A percentile compares a stretch with the other conserved stretches of the same genome.
Evolutionary conservation across 2,888 invertebrate species (phyloP).

Genomic region (Melanargia galathea): DNA sequence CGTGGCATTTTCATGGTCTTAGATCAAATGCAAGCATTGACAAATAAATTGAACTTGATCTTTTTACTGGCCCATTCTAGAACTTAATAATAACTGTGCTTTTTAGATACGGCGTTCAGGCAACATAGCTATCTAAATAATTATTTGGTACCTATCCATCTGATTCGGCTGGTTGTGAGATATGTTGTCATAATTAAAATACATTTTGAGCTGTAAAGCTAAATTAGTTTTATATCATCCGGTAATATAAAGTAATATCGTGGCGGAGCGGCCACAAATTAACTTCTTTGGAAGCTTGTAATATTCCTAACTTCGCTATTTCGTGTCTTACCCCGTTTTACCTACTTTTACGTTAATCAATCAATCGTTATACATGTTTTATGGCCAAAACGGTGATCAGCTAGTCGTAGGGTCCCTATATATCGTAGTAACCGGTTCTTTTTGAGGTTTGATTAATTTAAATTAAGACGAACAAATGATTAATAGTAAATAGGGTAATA

Average conservation of each 20-base stretch:
- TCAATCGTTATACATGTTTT: too few relatives aligned
- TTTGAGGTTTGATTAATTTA: too few relatives aligned
- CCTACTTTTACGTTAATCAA: too few relatives aligned
- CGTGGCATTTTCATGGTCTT: too few relatives aligned
- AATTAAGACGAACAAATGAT: too few relatives aligned
- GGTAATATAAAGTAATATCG: conserved; percentile 45
- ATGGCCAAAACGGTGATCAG: too few relatives aligned
- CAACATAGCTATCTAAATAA: not conserved
- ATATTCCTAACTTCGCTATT: too few relatives aligned
- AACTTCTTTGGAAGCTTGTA: conserved; percentile 32
- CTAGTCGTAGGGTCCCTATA: too few relatives aligned
- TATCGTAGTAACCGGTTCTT: too few relatives aligned
- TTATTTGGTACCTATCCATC: not conserved
- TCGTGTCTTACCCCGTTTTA: too few relatives aligned
- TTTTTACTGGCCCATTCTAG: not conserved
- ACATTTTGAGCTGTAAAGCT: conserved; percentile 39
- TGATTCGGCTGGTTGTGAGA: conserved; percentile 5
- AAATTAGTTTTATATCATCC: conserved; percentile 47
- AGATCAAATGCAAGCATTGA: too few relatives aligned
- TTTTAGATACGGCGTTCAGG: not conserved
- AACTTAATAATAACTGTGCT: not conserved
- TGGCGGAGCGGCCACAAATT: conserved; percentile 40
- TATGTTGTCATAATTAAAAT: conserved; percentile 33
- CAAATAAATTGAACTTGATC: not conserved
- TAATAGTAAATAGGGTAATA: too few relatives aligned